Base-by-base conservation (phyloP, 2,888 invertebrate genomes). In the Gari tellinella region DNA sequence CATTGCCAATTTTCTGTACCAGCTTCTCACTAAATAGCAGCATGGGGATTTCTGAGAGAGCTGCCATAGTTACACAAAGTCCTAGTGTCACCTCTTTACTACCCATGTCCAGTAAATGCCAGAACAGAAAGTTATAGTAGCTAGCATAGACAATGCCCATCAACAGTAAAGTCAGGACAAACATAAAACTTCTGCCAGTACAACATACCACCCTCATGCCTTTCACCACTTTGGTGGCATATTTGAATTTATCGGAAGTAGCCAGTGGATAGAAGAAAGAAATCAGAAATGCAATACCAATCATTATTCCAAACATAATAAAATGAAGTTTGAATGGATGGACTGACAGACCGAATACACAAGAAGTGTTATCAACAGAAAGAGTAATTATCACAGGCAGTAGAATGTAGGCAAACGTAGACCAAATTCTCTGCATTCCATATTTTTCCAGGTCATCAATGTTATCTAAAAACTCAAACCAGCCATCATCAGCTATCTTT, bases 391-490 rank as follows among this genome's bases (percentile, higher is more conserved):
- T 57, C 7, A 89, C 55, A 5, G 91, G 89, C 23, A 89, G 65
- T 0, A 90, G 17, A n/a, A 88, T 84, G 73, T 83, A 86, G 3
- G 89, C 89, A 43, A 90, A 65, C 7, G 87, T 82, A 3, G 84
- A 82, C 88, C 90, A 89, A 7, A 87, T 77, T 23, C 88, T 78
- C 63, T 91, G 90, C 65, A 86, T 84, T 26, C 90, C 90, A 79
- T 90, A 90, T 56, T 88, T 86, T 76, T 91, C 90, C 56, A 91
- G 66, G 40, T 86, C 84, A 78, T 90, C 91, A 67, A 89, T 82
- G 37, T 84, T 81, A 60, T 91, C 90, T 26, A 90, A 67, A 60
- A 90, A 90, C 63, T 91, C 90, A 80, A 87, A 90, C 91, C 90
- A 91, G 7, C 85, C 79, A 74, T 90, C 88, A 81, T 91, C 90